Base-by-base conservation (phyloP, 2,113 vertebrate species). In the Proterorhinus semilunaris region DNA sequence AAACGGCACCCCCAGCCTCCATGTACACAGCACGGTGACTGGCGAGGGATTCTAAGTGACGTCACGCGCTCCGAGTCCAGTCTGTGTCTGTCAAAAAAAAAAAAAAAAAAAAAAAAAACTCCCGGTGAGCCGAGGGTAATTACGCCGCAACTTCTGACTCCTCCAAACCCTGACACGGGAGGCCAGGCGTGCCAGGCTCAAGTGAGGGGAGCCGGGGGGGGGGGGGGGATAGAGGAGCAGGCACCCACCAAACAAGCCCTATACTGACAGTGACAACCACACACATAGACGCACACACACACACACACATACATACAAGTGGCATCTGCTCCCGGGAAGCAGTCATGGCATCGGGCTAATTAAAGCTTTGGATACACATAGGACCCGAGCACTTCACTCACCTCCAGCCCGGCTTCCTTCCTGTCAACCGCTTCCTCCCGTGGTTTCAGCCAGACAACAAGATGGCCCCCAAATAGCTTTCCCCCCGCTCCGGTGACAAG, bases 361-460 rank as follows among this genome's bases (percentile, higher is more conserved):
- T 90, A 90, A 87, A 88, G 77, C 81, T 83, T 36, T 78, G 83
- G 83, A 82, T 89, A 74, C 87, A 83, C 81, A 84, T 88, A 94
- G 93, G 94, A 93, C 93, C 91, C 94, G 95, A 94, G 92, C 95
- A 95, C 94, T 94, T 95, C 93, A 93, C 86, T 94, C 93, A 86
- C 93, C 94, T 95, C 95, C 93, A 93, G 82, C 76, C 55, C 78
- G 58, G 83, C 81, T 87, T 87, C 94, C 95, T 95, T 96, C 94
- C 93, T 96, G 94, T 96, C 95, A 95, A 95, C 93, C 94, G 94
- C 94, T 95, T 93, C 94, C 95, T 79, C 94, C 95, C 77, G 93
- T 77, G 77, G 83, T 89, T 36, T 88, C 81, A 85, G 77, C 85
- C 80, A 80, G 43, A 86, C 83, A 87, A 87, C 84, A 88, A 89